Conservation (phyloP, 1,140 invertebrate genomes). For the Araneus ventricosus region DNA sequence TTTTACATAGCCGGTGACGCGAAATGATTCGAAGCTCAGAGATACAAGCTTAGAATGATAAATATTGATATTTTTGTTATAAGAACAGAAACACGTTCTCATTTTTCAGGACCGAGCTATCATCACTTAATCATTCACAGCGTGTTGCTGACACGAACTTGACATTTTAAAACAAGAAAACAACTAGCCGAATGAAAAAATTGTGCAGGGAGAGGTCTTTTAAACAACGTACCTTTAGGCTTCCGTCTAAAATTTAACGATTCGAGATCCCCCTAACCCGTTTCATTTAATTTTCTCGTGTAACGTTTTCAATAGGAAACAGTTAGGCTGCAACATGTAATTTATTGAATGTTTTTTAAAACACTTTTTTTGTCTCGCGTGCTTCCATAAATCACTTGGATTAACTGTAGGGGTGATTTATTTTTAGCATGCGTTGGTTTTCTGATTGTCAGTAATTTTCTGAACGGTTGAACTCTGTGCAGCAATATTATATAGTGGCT, state of each 20-base stretch:
- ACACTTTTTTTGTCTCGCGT: not conserved
- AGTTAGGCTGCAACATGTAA: not conserved
- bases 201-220: not conserved
- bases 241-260: not conserved
- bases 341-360: slow-evolving; percentile 9
- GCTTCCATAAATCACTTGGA: not conserved
- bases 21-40: no score
- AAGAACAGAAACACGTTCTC: not conserved
- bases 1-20: no score
- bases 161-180: not conserved
- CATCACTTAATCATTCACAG: not conserved
- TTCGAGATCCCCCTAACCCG: not conserved
- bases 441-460: not conserved
- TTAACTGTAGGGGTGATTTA: not conserved
- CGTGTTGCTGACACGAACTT: slow-evolving; percentile 1
- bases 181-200: not conserved
- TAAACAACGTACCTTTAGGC: not conserved
- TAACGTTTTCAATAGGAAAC: not conserved
- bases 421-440: not conserved
- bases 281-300: not conserved
- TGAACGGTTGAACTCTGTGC: not conserved
- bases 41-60: no score
- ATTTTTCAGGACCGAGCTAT: not conserved
- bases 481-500: no score
- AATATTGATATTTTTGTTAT: not conserved